Conservation (phyloP, 2,888 invertebrate species). For the Onthophagus sagittarius region DNA sequence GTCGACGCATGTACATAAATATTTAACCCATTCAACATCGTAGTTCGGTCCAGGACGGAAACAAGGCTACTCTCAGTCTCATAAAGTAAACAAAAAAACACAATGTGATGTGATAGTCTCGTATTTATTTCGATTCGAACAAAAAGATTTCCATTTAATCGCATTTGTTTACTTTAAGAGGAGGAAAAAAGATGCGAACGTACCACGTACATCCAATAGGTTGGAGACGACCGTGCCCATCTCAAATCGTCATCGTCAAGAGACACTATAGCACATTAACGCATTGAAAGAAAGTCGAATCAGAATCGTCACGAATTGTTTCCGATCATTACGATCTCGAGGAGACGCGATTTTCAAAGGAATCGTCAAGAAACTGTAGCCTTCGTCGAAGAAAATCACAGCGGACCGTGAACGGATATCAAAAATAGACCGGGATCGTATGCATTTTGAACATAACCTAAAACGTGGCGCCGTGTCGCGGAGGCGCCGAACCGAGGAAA, state of each 20-base stretch:
- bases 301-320: neutral
- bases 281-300: neutral
- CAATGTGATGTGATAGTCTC: neutral
- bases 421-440: slow-evolving; percentile 7
- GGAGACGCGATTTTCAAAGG: neutral
- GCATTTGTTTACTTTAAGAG: neutral
- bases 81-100: slow-evolving; percentile 6
- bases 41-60: neutral
- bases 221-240: slow-evolving; percentile 21
- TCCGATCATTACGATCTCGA: neutral
- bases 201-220: slow-evolving; percentile 20
- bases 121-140: neutral
- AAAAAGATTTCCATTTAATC: neutral
- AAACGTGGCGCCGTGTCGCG: neutral
- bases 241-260: slow-evolving; percentile 9
- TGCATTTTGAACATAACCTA: slow-evolving; percentile 10
- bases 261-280: slow-evolving; percentile 10
- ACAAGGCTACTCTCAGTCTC: neutral
- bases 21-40: neutral
- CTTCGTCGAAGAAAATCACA: neutral
- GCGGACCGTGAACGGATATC: slow-evolving; percentile 3
- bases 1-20: neutral
- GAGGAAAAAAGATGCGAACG: neutral
- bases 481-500: neutral
- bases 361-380: neutral